These are phyloP conservation scores for Mamestra brassicae DNA, from an alignment of 2,888 invertebrate genomes.

Conservation along the genomic window DNA sequence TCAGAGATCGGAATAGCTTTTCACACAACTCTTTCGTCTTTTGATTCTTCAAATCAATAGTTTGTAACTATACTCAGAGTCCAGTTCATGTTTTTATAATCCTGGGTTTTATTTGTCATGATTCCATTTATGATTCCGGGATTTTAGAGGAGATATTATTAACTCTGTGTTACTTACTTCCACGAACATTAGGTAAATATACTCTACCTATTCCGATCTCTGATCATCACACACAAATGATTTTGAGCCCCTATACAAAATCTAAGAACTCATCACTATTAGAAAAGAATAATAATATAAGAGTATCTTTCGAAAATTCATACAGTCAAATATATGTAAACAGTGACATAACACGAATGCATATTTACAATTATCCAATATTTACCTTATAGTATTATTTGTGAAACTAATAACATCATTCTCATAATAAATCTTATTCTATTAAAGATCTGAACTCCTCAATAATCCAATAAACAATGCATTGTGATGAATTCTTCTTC, in stretches of 20 bases:
- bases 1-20: too few species aligned
- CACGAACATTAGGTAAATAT: too few species aligned
- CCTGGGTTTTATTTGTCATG: too few species aligned
- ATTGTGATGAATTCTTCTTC: constrained; percentile 54
- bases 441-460: constrained; percentile 56
- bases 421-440: constrained; percentile 53
- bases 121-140: too few species aligned
- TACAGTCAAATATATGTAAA: constrained; percentile 50
- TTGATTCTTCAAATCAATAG: too few species aligned
- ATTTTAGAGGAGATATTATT: too few species aligned
- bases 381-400: constrained; percentile 43
- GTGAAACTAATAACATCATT: constrained; percentile 52
- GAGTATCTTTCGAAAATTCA: constrained; percentile 45
- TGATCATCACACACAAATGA: constrained; percentile 20
- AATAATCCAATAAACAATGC: constrained; percentile 52
- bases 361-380: constrained; percentile 59
- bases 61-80: too few species aligned
- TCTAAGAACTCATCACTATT: constrained; percentile 38
- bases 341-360: constrained; percentile 43
- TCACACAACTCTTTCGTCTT: too few species aligned
- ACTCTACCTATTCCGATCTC: too few species aligned
- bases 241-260: constrained; percentile 40
- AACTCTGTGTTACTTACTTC: too few species aligned
- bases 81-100: too few species aligned
- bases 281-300: constrained; percentile 45